Base-by-base conservation (phyloP, 2,797 vertebrate species). In the Notolepis coatsorum region DNA sequence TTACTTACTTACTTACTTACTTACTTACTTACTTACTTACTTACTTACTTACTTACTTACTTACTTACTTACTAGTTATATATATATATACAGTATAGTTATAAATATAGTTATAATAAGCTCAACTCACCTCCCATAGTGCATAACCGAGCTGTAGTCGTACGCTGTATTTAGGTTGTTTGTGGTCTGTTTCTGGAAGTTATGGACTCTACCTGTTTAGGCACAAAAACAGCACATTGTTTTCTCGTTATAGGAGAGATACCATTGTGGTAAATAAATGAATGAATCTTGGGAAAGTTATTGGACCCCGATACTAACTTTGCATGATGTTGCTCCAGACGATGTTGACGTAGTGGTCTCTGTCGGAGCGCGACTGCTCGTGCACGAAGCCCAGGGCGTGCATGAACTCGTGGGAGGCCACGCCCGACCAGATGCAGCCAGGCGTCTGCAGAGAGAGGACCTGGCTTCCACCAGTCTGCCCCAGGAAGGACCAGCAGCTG, bases 401-500 rank as follows among this genome's bases (percentile, higher is more conserved):
- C 77, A 95, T 94, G 31, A 96, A 77, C 54, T 96, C 95, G 0
- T 96, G 95, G 3, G 95, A 85, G 20, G 94, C 94, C 48, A 96
- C 79, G 28, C 95, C 95, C 5, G 94, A 93, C 88, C 90, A 94
- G 84, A 93, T 91, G 78, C 95, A 97, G 4, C 93, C 94, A 1
- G 87, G 92, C 52, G 82, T 89, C 89, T 95, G 92, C 82, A 96
- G 87, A 9, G 94, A 96, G 43, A 96, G 60, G 2, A 78, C 82
- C 82, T 96, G 95, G 24, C 84, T 84, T 55, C 94, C 94, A 65
- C 94, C 94, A 0, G 87, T 92, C 86, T 84, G 93, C 17, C 95
- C 95, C 56, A 96, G 82, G 68, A 92, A 90, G 0, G 95, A 95
- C 95, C 95, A 96, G 90, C 95, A 96, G n/a, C 95, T 96, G 81